phyloP scores from a whole-genome alignment of 2,113 vertebrate species.

The Mormyrus lacerda region DNA sequence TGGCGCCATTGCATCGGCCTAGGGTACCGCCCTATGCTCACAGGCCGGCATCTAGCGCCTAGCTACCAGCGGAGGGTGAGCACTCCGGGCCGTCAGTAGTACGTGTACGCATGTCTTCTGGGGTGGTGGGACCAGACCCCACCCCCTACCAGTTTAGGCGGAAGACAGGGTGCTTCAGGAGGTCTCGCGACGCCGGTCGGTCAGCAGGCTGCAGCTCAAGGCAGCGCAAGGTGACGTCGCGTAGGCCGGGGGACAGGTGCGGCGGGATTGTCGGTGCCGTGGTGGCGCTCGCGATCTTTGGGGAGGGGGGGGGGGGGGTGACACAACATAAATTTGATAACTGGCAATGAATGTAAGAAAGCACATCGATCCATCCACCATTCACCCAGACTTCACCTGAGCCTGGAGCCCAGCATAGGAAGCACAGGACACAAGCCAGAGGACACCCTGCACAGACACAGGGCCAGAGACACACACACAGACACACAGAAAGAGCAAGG shows the following conservation, averaged over 20 bases:
- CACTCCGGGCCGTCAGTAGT: constrained; percentile 55
- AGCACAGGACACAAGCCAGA: not conserved
- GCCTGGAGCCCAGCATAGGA: not conserved
- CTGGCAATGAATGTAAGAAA: not conserved
- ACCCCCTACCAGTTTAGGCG: constrained; percentile 69
- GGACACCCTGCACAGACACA: not conserved
- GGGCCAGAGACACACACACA: not conserved
- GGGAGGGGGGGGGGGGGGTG: not conserved
- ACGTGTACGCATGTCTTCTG: constrained; percentile 29
- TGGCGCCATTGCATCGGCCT: constrained; percentile 52
- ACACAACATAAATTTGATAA: not conserved
- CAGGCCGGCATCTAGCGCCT: not conserved
- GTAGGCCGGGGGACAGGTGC: constrained; percentile 74
- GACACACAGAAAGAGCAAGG: not conserved
- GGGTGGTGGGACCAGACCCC: not conserved
- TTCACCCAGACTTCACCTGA: not conserved
- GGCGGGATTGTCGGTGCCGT: constrained; percentile 75
- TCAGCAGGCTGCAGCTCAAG: constrained; percentile 83
- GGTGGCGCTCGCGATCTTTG: constrained; percentile 80
- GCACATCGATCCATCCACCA: not conserved
- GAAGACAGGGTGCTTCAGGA: constrained; percentile 83
- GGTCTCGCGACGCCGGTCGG: constrained; percentile 73
- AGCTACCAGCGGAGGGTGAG: constrained; percentile 29
- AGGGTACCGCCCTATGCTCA: not conserved
- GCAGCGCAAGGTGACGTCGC: constrained; percentile 79